Base-by-base conservation (phyloP, 2,113 vertebrate genomes). In the Scomber japonicus region DNA sequence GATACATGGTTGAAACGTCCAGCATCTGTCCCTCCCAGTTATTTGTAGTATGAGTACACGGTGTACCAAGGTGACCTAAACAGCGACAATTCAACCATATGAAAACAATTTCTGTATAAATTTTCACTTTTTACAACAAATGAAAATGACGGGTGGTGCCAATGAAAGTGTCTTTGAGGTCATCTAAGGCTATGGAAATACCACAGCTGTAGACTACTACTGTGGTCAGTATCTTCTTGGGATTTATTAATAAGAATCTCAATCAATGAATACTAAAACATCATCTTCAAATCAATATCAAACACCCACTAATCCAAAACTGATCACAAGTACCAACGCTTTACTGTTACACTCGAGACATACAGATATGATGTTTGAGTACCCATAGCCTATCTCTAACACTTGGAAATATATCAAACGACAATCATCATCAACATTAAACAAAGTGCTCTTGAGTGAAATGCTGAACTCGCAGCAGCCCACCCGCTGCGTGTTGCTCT, bases 401-500 rank as follows among this genome's bases (percentile, higher is more conserved):
- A 19, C 8, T 19, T 16, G 67, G 16, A 44, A 10, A 46, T 44
- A 24, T 11, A 61, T 17, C 7, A 70, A 31, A 63, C 63, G 56
- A 70, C 40, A 81, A 62, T 83, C 78, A 75, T n/a, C 54, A 71
- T 55, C 68, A 62, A 27, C 55, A 48, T 10, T 15, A 63, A 82
- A 83, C 85, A 74, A 68, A 81, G 66, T 3, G 45, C 65, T 74
- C 24, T 21, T 49, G 54, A 87, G 64, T 64, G 79, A 78, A 51
- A 62, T 3, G 10, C 17, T 69, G 67, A 80, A 86, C 73, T 63
- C 4, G 0, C 2, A 16, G 65, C 63, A 11, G 74, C 69, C 65
- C 76, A 44, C 51, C 83, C 53, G 49, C 77, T 66, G 56, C 5
- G 15, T 10, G n/a, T 30, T 13, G 73, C 56, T 54, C 53, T 4